Base-by-base conservation (phyloP, 2,888 invertebrate genomes). In the Apodemia hepburni region DNA sequence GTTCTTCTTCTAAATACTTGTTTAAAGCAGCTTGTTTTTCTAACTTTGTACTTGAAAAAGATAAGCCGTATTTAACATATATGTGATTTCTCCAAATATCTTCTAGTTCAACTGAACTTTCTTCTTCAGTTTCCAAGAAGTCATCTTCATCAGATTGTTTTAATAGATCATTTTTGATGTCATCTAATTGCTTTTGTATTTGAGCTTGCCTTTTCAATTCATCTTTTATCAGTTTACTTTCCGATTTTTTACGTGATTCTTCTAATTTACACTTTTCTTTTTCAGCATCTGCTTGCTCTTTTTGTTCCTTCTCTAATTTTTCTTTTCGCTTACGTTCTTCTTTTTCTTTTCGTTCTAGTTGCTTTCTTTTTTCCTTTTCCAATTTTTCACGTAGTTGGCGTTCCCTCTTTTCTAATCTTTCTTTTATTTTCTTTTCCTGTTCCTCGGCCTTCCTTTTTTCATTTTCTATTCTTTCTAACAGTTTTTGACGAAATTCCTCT, bases 81-180 rank as follows among this genome's bases (percentile, higher is more conserved):
- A 90, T 77, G 60, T 85, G 81, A 59, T 74, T 76, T 70, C 84
- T 84, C 85, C 86, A 90, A 59, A 90, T 71, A 60, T 87, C 85
- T 71, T 85, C 84, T n/a, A 90, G 69, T 59, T 89, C 87, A n/a
- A 84, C 66, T 3, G 78, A 73, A 60, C 78, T 76, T 64, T 78
- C 71, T 66, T 75, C 75, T 64, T 82, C 82, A 2, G 78, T 78
- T 65, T 83, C 82, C 11, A 69, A 64, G 3, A 78, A 78, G 62
- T 76, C 76, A 47, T 71, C 68, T 17, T 76, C 69, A 42, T 66
- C 60, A 61, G 71, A 64, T 67, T 72, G 66, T 29, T 70, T 68
- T 65, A 75, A 68, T 3, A 74, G 29, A 65, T 82, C 75, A 65
- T 84, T 73, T 69, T 76, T 73, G 64, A 82, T 62, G 64, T 79